Percentiles rank a stretch among this genome's conserved stretches.
phyloP scores from a whole-genome alignment of 2,113 vertebrate genomes.

The Acinonyx jubatus region DNA sequence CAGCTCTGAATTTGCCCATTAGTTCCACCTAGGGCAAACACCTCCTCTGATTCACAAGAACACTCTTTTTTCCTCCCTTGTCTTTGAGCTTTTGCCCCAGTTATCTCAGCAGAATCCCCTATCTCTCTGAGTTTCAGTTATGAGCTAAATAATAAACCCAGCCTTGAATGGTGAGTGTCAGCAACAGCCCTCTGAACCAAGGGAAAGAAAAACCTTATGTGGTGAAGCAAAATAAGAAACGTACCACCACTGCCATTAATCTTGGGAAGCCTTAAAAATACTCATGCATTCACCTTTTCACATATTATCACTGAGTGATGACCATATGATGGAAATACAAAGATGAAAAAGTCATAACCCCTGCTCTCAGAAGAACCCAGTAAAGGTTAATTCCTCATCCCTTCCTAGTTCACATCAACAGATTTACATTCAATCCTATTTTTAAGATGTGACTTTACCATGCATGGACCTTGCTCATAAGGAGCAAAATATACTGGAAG shows the following conservation, averaged over 20 bases:
- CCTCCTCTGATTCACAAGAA: not conserved
- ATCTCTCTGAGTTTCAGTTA: not conserved
- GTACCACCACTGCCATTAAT: not conserved
- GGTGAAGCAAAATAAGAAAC: not conserved
- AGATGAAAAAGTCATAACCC: not conserved
- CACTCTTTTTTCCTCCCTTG: not conserved
- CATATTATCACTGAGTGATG: not conserved
- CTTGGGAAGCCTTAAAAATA: not conserved
- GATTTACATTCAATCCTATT: not conserved
- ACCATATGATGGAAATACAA: not conserved
- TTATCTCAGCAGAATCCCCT: not conserved
- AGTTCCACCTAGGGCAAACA: not conserved
- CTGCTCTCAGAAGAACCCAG: conserved; percentile 15
- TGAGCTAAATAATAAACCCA: not conserved
- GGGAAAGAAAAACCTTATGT: not conserved
- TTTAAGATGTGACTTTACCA: not conserved
- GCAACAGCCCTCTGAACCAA: not conserved
- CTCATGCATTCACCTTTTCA: not conserved
- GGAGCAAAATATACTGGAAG: not conserved
- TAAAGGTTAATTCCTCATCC: not conserved
- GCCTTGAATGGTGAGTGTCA: not conserved
- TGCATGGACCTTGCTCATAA: not conserved
- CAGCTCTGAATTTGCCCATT: not conserved
- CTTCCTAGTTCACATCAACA: not conserved
- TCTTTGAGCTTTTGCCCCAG: not conserved